Evolutionary conservation across 1,140 invertebrate species (phyloP).

Genomic region (Danaus plexippus): DNA sequence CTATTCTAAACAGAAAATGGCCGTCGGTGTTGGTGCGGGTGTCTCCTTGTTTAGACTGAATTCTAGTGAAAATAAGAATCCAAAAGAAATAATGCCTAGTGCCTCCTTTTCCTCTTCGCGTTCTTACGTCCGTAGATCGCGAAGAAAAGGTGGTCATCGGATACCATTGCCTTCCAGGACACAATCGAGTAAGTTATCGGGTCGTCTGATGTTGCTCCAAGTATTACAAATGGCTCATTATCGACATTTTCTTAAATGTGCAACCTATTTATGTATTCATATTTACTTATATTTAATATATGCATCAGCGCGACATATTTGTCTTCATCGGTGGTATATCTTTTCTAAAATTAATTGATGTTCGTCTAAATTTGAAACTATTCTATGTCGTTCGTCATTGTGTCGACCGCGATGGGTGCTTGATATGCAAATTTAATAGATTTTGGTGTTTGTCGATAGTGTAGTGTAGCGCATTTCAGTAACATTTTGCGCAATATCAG

Average conservation of each 20-base stretch:
- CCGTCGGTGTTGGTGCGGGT: conserved; percentile 75
- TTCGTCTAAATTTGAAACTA: conserved; percentile 8
- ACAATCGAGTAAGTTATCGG: conserved; percentile 74
- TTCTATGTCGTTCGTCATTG: conserved; percentile 37
- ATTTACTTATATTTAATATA: conserved; percentile 8
- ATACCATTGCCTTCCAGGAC: conserved; percentile 86
- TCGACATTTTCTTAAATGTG: conserved; percentile 40
- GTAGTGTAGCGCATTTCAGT: conserved; percentile 59
- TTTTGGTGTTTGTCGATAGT: conserved; percentile 31
- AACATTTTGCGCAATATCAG: conserved; percentile 68
- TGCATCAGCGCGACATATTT: conserved; percentile 4
- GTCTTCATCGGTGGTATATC: conserved; percentile 9
- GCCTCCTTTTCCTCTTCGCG: conserved; percentile 89
- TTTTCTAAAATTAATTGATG: conserved; percentile 6
- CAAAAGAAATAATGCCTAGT: conserved; percentile 85
- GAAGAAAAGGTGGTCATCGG: conserved; percentile 87
- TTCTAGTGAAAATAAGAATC: conserved; percentile 67
- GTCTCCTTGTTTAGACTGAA: conserved; percentile 76
- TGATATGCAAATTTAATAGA: conserved; percentile 39
- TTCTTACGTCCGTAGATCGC: conserved; percentile 87
- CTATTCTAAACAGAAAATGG: conserved; percentile 77
- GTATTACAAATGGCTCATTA: conserved; percentile 52
- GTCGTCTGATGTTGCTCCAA: conserved; percentile 56
- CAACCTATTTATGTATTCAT: conserved; percentile 17
- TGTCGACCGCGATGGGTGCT: conserved; percentile 33